These are phyloP conservation scores for Phymorhynchus buccinoides DNA, from an alignment of 1,140 invertebrate genomes.

Conservation along the genomic window DNA sequence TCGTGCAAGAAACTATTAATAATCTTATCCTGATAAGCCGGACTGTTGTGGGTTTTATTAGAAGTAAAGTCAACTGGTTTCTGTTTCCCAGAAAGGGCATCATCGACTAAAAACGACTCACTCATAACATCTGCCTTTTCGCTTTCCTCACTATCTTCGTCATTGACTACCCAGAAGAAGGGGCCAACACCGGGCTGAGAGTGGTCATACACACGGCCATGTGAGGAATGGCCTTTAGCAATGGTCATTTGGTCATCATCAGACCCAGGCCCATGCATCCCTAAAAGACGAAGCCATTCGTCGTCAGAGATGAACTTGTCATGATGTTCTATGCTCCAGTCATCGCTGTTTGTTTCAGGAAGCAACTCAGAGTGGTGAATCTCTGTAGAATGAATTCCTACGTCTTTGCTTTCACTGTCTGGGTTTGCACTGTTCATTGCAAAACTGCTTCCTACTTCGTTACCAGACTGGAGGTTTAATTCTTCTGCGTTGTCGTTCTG, in stretches of 20 bases:
- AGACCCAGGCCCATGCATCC: not conserved
- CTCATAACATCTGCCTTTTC: not conserved
- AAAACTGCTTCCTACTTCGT: too few relatives aligned
- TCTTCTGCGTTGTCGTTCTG: too few relatives aligned
- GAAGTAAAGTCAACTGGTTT: not conserved
- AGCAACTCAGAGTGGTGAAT: not conserved
- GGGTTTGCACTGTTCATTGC: too few relatives aligned
- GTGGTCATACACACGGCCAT: not conserved
- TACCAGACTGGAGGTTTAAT: too few relatives aligned
- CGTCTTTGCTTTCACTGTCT: too few relatives aligned
- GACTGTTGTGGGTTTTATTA: not conserved
- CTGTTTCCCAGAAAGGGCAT: not conserved
- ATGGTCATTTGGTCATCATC: too few relatives aligned
- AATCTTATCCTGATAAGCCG: too few relatives aligned
- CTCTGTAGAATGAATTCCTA: not conserved
- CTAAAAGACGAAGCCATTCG: not conserved
- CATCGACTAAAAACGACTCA: not conserved
- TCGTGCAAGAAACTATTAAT: not conserved
- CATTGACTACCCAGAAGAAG: not conserved
- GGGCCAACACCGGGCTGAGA: not conserved
- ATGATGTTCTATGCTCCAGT: not conserved
- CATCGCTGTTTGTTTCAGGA: not conserved
- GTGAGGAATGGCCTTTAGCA: not conserved
- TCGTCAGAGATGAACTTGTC: not conserved
- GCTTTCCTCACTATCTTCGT: not conserved